These are phyloP conservation scores for Apaloderma vittatum DNA, from an alignment of 2,113 vertebrate genomes.

Conservation along the genomic window DNA sequence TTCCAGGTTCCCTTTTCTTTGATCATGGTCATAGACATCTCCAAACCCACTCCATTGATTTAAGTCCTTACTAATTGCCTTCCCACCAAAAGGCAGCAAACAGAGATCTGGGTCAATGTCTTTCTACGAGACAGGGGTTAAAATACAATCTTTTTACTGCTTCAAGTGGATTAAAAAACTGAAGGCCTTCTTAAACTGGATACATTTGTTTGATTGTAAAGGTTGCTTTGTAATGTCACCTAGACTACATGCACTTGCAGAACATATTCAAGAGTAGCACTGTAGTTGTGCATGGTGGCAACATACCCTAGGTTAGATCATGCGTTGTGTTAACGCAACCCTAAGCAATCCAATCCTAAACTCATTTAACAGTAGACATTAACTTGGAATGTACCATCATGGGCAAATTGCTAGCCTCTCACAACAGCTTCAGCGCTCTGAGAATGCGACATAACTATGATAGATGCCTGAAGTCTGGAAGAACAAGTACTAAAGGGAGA, in stretches of 20 bases:
- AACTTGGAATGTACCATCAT: neutral
- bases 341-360: neutral
- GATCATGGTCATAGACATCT: neutral
- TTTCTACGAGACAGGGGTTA: neutral
- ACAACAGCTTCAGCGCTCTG: neutral
- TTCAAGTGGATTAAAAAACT: neutral
- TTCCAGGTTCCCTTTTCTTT: neutral
- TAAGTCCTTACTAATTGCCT: neutral
- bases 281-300: neutral
- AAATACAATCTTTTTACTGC: neutral
- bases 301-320: neutral
- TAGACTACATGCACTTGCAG: neutral
- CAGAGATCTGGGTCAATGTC: neutral
- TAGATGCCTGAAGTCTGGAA: neutral
- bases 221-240: neutral
- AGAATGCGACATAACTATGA: neutral
- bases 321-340: neutral
- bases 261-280: neutral
- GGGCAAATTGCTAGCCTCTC: neutral
- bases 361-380: neutral
- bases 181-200: neutral
- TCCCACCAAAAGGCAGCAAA: neutral
- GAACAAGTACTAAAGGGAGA: neutral
- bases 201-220: neutral
- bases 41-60: neutral